phyloP scores from a whole-genome alignment of 1,140 invertebrate species.

The Plodia interpunctella region DNA sequence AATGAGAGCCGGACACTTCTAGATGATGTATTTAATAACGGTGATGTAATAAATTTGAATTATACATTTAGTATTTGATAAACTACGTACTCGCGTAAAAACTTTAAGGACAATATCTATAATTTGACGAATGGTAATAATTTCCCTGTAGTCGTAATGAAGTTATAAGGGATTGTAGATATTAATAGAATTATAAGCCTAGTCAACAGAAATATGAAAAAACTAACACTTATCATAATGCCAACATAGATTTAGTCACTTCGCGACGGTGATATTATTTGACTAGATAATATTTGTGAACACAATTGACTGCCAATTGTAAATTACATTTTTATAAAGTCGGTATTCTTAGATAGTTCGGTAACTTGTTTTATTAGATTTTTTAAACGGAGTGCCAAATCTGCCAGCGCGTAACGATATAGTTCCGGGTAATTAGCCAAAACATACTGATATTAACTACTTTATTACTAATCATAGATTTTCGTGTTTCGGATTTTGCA shows the following conservation, averaged over 20 bases:
- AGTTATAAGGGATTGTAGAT: conserved; percentile 60
- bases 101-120: conserved; percentile 75
- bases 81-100: conserved; percentile 74
- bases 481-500: conserved; percentile 45
- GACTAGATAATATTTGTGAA: conserved; percentile 58
- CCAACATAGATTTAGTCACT: conserved; percentile 57
- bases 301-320: conserved; percentile 76
- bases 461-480: conserved; percentile 26
- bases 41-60: conserved; percentile 44
- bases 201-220: conserved; percentile 37
- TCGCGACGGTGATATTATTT: conserved; percentile 67
- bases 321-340: conserved; percentile 69
- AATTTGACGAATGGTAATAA: conserved; percentile 63
- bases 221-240: conserved; percentile 46
- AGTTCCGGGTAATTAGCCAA: conserved; percentile 38
- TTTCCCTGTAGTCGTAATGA: conserved; percentile 57
- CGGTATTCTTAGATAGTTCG: conserved; percentile 72
- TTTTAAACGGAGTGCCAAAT: conserved; percentile 69
- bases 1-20: conserved; percentile 56
- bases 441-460: conserved; percentile 36
- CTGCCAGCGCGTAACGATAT: conserved; percentile 34
- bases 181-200: conserved; percentile 44
- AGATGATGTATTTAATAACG: conserved; percentile 53
- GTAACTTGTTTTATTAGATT: conserved; percentile 67
- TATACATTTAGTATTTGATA: conserved; percentile 72